These are phyloP conservation scores for Meiosimyza platycephala DNA, from an alignment of 2,888 invertebrate genomes.

Conservation along the genomic window DNA sequence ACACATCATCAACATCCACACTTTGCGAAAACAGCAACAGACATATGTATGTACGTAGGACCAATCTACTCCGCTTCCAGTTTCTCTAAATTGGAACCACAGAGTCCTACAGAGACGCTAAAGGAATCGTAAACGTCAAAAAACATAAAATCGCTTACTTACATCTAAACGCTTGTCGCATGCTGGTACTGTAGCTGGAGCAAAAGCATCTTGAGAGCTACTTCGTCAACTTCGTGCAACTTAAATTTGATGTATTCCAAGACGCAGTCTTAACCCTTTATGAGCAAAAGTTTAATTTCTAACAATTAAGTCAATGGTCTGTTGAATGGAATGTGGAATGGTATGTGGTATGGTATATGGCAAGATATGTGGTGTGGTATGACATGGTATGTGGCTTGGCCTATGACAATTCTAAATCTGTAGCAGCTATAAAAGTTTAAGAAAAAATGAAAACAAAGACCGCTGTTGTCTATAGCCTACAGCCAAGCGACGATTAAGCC, in stretches of 20 bases:
- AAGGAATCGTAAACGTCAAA: conserved; percentile 3
- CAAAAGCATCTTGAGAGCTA: not conserved
- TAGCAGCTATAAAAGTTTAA: too few relatives aligned
- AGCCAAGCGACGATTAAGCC: too few relatives aligned
- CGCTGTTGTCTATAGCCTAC: too few relatives aligned
- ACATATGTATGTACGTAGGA: not conserved
- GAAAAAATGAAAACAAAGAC: too few relatives aligned
- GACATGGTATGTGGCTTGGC: too few relatives aligned
- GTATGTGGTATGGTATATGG: not conserved
- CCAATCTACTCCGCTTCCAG: not conserved
- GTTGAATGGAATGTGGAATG: not conserved
- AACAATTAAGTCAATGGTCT: not conserved
- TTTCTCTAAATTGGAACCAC: too few relatives aligned
- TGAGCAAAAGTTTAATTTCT: not conserved
- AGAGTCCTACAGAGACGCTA: not conserved
- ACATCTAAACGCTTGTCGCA: conserved; percentile 7
- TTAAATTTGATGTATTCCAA: conserved; percentile 27
- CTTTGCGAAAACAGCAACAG: conserved; percentile 46
- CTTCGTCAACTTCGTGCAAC: conserved; percentile 16
- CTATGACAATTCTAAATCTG: too few relatives aligned
- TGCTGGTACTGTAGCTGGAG: not conserved
- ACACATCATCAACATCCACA: conserved; percentile 64
- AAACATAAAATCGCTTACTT: conserved; percentile 1
- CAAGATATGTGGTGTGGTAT: too few relatives aligned
- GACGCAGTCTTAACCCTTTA: not conserved